Conservation (phyloP, 2,797 vertebrate species). For the Smutsia gigantea region DNA sequence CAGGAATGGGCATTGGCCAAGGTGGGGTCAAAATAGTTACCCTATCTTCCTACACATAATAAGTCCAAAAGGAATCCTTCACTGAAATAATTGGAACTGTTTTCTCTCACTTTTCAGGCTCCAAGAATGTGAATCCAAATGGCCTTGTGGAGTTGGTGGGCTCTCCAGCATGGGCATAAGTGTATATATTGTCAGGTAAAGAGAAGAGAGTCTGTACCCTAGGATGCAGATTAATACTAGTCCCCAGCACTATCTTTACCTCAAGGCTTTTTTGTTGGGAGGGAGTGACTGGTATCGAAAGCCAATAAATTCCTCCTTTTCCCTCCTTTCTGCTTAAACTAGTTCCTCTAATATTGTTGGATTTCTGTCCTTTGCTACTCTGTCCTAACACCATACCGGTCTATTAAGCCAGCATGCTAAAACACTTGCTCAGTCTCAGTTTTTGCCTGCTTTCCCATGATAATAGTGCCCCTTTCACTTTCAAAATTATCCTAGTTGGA, state of each 20-base stretch:
- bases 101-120: background rate
- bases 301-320: background rate
- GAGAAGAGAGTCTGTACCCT: background rate
- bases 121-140: background rate
- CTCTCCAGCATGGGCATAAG: background rate
- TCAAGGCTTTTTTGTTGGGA: background rate
- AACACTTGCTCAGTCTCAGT: background rate
- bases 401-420: background rate
- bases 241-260: background rate
- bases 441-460: background rate
- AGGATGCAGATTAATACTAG: background rate
- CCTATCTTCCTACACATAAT: background rate
- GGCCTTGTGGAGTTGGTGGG: background rate
- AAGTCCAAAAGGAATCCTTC: background rate
- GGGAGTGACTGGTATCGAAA: background rate
- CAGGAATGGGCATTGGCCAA: background rate
- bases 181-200: background rate
- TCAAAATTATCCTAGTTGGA: background rate
- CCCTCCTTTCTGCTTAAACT: background rate
- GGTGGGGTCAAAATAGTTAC: background rate
- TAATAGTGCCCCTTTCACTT: background rate
- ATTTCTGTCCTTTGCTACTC: background rate
- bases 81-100: background rate
- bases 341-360: background rate
- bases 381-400: background rate